Base-by-base conservation (phyloP, 2,888 invertebrate species). In the Oeneis ivallda region DNA sequence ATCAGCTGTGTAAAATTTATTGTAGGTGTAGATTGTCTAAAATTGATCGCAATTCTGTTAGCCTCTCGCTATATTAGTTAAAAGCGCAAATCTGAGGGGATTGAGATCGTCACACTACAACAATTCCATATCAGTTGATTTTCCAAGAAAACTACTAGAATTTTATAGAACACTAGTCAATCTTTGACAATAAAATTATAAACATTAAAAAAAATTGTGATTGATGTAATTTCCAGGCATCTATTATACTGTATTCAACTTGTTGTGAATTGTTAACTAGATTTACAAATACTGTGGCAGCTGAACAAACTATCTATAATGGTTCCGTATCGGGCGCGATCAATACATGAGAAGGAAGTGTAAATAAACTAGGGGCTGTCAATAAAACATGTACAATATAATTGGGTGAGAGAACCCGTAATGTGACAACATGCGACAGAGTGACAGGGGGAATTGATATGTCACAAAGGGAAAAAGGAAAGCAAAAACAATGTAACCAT, bases 351-450 rank as follows among this genome's bases (percentile, higher is more conserved):
- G 50, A 26, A 26, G 50, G 19, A 64, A 61, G 39, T 58, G 61
- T 62, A 34, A 57, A 57, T 57, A 62, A 59, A 59, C 19, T 57
- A 52, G 53, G 65, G 43, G 49, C 47, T 67, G 65, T 62, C 62
- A 47, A 62, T 53, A 41, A 58, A 56, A 39, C 60, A 15, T 49
- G 67, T 43, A 65, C 53, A 56, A 57, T 65, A 62, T 65, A 62
- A 65, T 65, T 65, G 61, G 62, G 62, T 54, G 49, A 60, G 60
- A 60, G 49, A 50, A 11, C 39, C 49, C 37, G 49, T 50, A 50
- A 52, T 64, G 39, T 62, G 58, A 62, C 65, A 49, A n/a, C 41
- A 59, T 56, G 64, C 60, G 64, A 65, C 49, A 47, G 45, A 15
- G 41, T 67, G 59, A 60, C 56, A 49, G 47, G 64, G 60, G 65